Evolutionary conservation across 2,888 invertebrate species (phyloP), one percentile per base, ranked within the genome.

Genomic region (Blastobasis adustella): DNA sequence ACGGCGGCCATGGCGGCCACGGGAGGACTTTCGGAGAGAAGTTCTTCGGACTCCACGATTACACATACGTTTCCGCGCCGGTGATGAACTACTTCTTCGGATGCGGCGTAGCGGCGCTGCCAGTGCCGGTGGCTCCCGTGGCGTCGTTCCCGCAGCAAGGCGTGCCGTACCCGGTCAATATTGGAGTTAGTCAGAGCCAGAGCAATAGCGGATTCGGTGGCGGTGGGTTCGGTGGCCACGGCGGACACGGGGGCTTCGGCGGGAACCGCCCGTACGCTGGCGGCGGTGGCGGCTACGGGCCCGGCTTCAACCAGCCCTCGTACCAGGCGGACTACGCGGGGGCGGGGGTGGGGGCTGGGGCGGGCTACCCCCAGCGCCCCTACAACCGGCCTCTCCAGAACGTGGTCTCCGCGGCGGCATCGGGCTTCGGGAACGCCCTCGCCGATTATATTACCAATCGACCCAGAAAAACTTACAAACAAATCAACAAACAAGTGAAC

Each of bases 361-460:
- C 50, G 45, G 46, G 45, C 23, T 41, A 39, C 6, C 52, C 49
- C 49, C 55, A 55, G 45, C 41, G 52, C 8, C 52, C 50, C 9
- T 50, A 47, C 37, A 51, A 50, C 53, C 63, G 81, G 4, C 86
- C 89, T 51, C 63, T 84, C 43, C 79, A 80, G 55, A 73, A 69
- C 46, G 79, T 71, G 0, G 73, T 84, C 2, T 77, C 82, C 0
- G 76, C 85, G 0, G 86, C 89, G 6, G 87, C 90, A 0, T 89
- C 90, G 49, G 89, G 89, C n/a, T 74, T 91, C 7, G 90, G 90
- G 40, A 74, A 82, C 5, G 90, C 88, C 1, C 69, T 91, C 5
- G 88, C 90, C 10, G 89, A 87, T 57, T 75, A 82, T 69, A 67
- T 86, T 44, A 58, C 73, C 58, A 79, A 56, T 38, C 71, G 77